These are phyloP conservation scores for Syrrhaptes paradoxus DNA, from an alignment of 2,113 vertebrate genomes.

Conservation along the genomic window DNA sequence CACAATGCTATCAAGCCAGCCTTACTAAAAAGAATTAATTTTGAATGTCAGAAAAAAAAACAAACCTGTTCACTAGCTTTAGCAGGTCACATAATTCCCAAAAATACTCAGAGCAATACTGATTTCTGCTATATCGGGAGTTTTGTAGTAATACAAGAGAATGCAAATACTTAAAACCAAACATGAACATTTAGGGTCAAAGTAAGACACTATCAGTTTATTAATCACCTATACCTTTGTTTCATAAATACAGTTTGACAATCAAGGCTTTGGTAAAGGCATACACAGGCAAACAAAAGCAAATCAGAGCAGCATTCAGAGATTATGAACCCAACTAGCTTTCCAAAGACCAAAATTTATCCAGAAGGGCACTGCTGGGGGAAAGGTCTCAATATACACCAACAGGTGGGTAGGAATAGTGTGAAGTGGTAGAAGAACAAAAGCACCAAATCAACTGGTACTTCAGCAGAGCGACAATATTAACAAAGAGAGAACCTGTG, in stretches of 20 bases:
- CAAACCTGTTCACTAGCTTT: slow-evolving; percentile 29
- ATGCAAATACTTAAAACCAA: neutral
- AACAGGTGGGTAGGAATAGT: neutral
- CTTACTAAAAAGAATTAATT: neutral
- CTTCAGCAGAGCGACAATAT: neutral
- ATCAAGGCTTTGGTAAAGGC: neutral
- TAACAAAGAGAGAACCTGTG: neutral
- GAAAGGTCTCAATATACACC: neutral
- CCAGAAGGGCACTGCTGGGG: neutral
- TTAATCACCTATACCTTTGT: neutral
- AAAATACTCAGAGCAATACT: slow-evolving; percentile 27
- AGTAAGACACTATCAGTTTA: neutral
- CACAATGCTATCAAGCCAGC: neutral
- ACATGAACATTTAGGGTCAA: neutral
- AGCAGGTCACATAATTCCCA: slow-evolving; percentile 51
- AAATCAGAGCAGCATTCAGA: neutral
- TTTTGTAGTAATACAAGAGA: neutral
- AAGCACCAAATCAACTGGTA: neutral
- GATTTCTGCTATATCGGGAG: neutral
- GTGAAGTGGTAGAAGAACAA: neutral
- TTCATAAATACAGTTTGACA: neutral
- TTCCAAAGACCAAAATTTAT: neutral
- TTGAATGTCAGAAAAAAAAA: neutral
- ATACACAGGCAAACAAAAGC: neutral
- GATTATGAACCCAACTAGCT: neutral